Evolutionary conservation across 2,797 vertebrate genomes (phyloP).

Genomic region (Halcyon leucocephala): DNA sequence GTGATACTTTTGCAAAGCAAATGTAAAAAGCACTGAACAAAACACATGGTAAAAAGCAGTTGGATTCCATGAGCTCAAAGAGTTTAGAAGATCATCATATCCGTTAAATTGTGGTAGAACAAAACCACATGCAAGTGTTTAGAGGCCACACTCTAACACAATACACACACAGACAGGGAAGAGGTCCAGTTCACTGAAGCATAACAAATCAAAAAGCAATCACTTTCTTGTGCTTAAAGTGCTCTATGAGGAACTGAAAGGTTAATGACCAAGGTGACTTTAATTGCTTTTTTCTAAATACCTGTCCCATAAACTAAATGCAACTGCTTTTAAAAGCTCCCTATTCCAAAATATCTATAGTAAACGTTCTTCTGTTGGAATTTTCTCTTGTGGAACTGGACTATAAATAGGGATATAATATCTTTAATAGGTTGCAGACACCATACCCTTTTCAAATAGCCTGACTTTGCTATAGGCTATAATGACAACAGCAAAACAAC

Average conservation of each 20-base stretch:
- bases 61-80: background rate
- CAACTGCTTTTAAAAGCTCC: slow-evolving; percentile 39
- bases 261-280: slow-evolving; percentile 46
- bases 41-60: background rate
- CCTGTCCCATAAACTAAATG: slow-evolving; percentile 47
- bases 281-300: slow-evolving; percentile 46
- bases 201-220: slow-evolving; percentile 55
- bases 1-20: background rate
- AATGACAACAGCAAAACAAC: slow-evolving; percentile 71
- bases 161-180: background rate
- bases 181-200: background rate
- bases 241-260: slow-evolving; percentile 12
- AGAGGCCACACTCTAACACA: background rate
- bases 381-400: slow-evolving; percentile 29
- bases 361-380: slow-evolving; percentile 47
- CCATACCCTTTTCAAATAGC: slow-evolving; percentile 63
- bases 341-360: slow-evolving; percentile 27
- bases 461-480: slow-evolving; percentile 45
- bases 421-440: slow-evolving; percentile 70
- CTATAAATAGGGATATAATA: slow-evolving; percentile 61
- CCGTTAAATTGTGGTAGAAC: background rate
- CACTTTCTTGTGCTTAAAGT: slow-evolving; percentile 6
- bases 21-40: background rate
- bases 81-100: background rate
- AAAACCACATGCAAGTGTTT: slow-evolving; percentile 23